Evolutionary conservation across 2,113 vertebrate genomes (phyloP).

Genomic region (Balaeniceps rex): DNA sequence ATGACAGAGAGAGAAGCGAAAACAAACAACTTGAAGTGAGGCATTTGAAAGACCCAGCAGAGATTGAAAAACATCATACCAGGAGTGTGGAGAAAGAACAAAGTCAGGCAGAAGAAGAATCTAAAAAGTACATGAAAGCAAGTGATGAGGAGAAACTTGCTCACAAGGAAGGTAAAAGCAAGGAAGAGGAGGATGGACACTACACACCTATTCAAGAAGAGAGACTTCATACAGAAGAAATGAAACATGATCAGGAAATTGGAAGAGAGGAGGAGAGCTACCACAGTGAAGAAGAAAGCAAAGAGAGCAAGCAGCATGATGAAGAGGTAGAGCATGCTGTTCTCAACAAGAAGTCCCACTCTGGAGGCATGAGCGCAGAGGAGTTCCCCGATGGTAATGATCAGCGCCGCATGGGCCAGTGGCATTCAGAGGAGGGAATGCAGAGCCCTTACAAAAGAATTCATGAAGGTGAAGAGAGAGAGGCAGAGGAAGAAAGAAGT

Average conservation of each 20-base stretch:
- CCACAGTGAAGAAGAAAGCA: constrained; percentile 5
- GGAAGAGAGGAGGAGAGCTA: constrained; percentile 19
- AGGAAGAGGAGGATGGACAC: constrained; percentile 15
- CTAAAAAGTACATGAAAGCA: constrained; percentile 52
- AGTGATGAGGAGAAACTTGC: constrained; percentile 60
- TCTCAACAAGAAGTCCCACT: constrained; percentile 26
- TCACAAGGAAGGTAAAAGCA: constrained; percentile 11
- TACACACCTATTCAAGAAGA: background rate
- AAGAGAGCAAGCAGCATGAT: background rate
- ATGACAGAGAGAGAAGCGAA: constrained; percentile 59
- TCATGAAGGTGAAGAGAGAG: constrained; percentile 18
- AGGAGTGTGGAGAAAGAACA: constrained; percentile 45
- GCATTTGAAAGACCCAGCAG: constrained; percentile 55
- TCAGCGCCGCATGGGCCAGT: background rate
- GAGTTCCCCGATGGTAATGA: background rate
- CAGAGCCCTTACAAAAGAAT: constrained; percentile 45
- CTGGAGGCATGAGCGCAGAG: background rate
- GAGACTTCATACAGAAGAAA: background rate
- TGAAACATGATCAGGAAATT: background rate
- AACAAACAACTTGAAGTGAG: constrained; percentile 55
- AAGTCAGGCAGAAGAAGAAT: constrained; percentile 53
- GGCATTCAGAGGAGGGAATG: constrained; percentile 31
- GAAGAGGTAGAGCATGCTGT: background rate
- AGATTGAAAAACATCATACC: constrained; percentile 28
- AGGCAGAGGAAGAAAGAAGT: constrained; percentile 11